Evolutionary conservation across 2,113 vertebrate species (phyloP).

Genomic region (Etheostoma cragini): DNA sequence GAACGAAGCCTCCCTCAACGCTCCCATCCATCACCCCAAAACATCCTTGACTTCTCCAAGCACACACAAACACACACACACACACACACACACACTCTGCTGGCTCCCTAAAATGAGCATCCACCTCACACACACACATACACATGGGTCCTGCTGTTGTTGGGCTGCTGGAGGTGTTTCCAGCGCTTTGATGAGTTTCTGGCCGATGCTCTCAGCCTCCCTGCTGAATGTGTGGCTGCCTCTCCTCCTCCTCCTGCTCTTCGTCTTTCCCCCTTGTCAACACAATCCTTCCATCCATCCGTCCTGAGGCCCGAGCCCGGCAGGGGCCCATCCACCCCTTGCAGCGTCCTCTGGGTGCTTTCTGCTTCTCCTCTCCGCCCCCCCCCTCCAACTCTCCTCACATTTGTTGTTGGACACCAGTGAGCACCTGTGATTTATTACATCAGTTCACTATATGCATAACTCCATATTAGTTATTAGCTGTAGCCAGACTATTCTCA

Average conservation of each 20-base stretch:
- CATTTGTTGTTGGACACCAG: constrained; percentile 39
- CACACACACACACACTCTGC: constrained; percentile 12
- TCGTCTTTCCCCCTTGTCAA: constrained; percentile 83
- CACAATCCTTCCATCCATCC: constrained; percentile 76
- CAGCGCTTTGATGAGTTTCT: constrained; percentile 79
- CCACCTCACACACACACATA: constrained; percentile 14
- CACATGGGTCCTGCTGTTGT: constrained; percentile 66
- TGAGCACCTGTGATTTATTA: constrained; percentile 54
- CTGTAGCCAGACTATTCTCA: neutral
- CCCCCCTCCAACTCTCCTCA: constrained; percentile 20
- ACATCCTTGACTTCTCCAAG: constrained; percentile 53
- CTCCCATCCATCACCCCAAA: constrained; percentile 73
- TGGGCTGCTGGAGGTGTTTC: constrained; percentile 79
- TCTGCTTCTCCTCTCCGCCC: constrained; percentile 65
- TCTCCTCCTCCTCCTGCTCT: constrained; percentile 60
- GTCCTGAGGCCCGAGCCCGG: constrained; percentile 61
- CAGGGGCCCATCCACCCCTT: constrained; percentile 73
- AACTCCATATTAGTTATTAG: neutral
- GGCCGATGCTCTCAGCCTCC: constrained; percentile 74
- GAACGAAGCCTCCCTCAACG: constrained; percentile 62
- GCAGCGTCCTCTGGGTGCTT: constrained; percentile 79
- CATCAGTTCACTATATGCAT: constrained; percentile 11
- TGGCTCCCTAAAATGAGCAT: constrained; percentile 16
- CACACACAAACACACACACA: neutral
- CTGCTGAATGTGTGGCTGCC: constrained; percentile 76